These are phyloP conservation scores for Acanthis flammea DNA, from an alignment of 2,797 vertebrate species.

Conservation along the genomic window DNA sequence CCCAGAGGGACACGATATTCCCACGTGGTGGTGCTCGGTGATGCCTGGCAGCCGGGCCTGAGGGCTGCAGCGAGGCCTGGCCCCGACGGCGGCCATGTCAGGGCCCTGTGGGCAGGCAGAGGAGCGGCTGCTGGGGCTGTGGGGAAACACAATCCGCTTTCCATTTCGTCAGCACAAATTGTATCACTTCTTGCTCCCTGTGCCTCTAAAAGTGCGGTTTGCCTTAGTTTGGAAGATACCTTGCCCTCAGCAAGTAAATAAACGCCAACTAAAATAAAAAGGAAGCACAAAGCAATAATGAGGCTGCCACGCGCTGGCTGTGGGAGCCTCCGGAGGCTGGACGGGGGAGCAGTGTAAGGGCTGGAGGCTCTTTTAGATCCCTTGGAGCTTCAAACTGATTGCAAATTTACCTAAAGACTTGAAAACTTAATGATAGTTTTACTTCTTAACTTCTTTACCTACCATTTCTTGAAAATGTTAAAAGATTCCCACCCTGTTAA, in stretches of 20 bases:
- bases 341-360: not conserved
- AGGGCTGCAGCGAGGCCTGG: not conserved
- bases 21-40: not conserved
- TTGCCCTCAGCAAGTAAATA: conserved; percentile 59
- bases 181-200: not conserved
- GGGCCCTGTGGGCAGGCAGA: not conserved
- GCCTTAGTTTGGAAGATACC: conserved; percentile 37
- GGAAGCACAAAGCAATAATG: conserved; percentile 22
- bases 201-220: not conserved
- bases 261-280: conserved; percentile 54
- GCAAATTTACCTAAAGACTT: not conserved
- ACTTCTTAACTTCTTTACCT: not conserved
- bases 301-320: not conserved
- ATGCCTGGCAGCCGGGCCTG: not conserved
- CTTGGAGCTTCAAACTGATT: not conserved
- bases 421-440: not conserved
- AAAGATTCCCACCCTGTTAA: not conserved
- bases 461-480: not conserved
- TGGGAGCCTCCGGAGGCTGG: not conserved
- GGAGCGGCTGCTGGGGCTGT: not conserved
- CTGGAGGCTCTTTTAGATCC: not conserved
- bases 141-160: conserved; percentile 3
- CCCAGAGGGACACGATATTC: not conserved
- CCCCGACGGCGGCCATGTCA: fast-evolving
- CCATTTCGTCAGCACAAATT: conserved; percentile 39